phyloP scores from a whole-genome alignment of 2,888 invertebrate species.

The Athalia circularis region DNA sequence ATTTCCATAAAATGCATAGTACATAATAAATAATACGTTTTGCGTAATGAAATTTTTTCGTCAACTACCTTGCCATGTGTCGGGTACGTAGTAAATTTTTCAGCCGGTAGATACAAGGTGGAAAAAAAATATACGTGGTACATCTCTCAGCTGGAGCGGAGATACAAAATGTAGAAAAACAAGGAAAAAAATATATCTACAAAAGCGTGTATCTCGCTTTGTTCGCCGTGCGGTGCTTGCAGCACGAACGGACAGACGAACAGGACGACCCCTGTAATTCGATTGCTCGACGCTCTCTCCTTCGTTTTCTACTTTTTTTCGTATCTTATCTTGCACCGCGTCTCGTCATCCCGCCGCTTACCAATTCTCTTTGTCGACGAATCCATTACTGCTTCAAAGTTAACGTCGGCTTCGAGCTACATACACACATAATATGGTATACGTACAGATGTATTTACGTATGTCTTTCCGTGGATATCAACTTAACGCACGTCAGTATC shows the following conservation, averaged over 20 bases:
- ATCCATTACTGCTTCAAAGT: slow-evolving; percentile 20
- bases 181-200: neutral
- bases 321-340: slow-evolving; percentile 4
- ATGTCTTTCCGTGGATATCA: too few relatives aligned
- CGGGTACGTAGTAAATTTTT: too few relatives aligned
- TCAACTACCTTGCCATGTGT: too few relatives aligned
- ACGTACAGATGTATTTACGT: neutral
- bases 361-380: slow-evolving; percentile 29
- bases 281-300: slow-evolving; percentile 30
- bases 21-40: too few relatives aligned
- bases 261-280: slow-evolving; percentile 26
- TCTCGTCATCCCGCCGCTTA: slow-evolving; percentile 11
- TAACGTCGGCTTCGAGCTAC: neutral
- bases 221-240: slow-evolving; percentile 20
- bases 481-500: too few relatives aligned
- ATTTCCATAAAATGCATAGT: too few relatives aligned
- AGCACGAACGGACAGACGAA: slow-evolving; percentile 6
- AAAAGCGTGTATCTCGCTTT: slow-evolving; percentile 10
- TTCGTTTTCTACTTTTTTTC: slow-evolving; percentile 3
- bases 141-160: neutral
- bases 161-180: neutral
- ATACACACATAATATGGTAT: neutral
- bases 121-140: neutral
- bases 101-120: too few relatives aligned
- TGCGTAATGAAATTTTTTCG: too few relatives aligned